Evolutionary conservation across 2,797 vertebrate species (phyloP), one percentile per base, ranked within the genome.

Genomic region (Moxostoma hubbsi): DNA sequence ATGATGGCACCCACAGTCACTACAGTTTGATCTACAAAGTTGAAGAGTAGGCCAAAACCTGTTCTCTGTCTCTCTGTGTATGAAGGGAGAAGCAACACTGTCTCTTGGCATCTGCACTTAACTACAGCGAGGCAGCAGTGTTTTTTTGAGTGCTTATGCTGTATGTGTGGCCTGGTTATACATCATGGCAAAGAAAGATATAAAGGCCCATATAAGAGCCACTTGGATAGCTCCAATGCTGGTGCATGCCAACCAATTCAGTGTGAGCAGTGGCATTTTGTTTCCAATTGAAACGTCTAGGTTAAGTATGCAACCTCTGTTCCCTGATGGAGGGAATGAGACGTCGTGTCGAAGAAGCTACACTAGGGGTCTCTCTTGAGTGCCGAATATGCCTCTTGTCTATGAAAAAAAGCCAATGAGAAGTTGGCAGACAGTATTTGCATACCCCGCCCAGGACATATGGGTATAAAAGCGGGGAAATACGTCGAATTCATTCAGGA

Each of bases 31-130:
- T 67, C 50, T 50, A 67, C 50, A 50, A 49, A 51, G 7, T 9
- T 64, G 12, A n/a, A 46, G 13, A 6, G 15, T 67, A 5, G n/a
- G 47, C 65, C 65, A 49, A 51, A 51, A 67, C 3, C 5, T 18
- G 18, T 15, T 67, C 46, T 49, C 46, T 67, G 47, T 67, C 4
- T 5, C 36, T 36, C 2, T 36, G 36, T 36, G 36, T 36, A 36
- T 36, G 36, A 36, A 49, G 5, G 10, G n/a, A 13, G 47, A 66
- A 6, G 6, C 15, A 50, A 15, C 43, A 49, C 57, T 46, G 66
- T 24, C 61, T 65, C 11, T 75, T 58, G 66, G 49, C n/a, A 61
- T 75, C 7, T 47, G 16, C 45, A 50, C 67, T 6, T 51, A 24
- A 18, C 36, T 65, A 43, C n/a, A 47, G 13, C 47, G 7, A 71